Percentiles rank a stretch among this genome's conserved stretches.
These are phyloP conservation scores for Heliconius hewitsoni DNA, from an alignment of 1,140 invertebrate genomes.

Conservation along the genomic window DNA sequence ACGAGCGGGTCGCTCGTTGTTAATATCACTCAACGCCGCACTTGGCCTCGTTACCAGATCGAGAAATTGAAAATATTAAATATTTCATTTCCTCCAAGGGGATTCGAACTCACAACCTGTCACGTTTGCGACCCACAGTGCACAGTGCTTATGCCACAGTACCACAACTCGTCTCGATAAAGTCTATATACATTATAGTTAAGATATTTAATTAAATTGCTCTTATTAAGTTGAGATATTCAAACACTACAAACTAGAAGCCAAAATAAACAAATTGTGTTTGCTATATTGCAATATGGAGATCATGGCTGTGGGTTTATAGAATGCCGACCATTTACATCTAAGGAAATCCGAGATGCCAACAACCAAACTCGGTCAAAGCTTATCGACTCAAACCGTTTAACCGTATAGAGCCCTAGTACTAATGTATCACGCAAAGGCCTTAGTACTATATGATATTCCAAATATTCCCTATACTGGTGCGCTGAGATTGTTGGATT, in stretches of 20 bases:
- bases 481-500: not conserved
- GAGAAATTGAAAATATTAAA: no score
- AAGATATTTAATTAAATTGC: no score
- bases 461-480: not conserved
- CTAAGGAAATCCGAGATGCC: conserved; percentile 3
- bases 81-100: no score
- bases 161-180: no score
- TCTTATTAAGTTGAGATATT: not conserved
- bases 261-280: conserved; percentile 4
- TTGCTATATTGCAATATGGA: conserved; percentile 3
- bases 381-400: conserved; percentile 9
- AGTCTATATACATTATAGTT: no score
- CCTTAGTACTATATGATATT: not conserved
- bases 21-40: no score
- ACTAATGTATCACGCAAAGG: conserved; percentile 2
- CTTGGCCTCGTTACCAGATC: no score
- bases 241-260: not conserved
- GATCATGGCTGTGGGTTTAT: conserved; percentile 1
- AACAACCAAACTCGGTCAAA: conserved; percentile 4
- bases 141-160: no score
- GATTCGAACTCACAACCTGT: no score
- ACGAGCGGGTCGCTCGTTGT: no score
- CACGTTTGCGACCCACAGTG: no score
- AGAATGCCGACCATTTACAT: conserved; percentile 13
- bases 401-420: not conserved